A percentile compares a stretch with the other conserved stretches of the same genome.
phyloP scores from a whole-genome alignment of 2,113 vertebrate genomes.

The Bos javanicus region DNA sequence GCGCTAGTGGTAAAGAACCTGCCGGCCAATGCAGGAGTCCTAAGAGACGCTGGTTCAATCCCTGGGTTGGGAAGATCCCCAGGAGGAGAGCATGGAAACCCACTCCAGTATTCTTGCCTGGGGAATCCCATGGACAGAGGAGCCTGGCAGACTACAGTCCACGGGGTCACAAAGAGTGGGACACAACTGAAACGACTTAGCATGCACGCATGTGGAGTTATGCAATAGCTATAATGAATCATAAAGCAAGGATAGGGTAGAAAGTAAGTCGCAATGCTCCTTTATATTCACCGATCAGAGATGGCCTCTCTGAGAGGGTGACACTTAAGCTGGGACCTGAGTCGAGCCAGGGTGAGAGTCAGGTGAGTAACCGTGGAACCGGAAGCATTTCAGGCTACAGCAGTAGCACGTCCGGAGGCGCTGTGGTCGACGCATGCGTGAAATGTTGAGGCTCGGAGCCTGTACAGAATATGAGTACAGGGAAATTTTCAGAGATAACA shows the following conservation, averaged over 20 bases:
- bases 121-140: background rate
- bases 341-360: background rate
- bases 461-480: background rate
- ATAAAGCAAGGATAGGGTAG: background rate
- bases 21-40: background rate
- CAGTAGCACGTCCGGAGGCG: fast-evolving
- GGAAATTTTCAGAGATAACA: background rate
- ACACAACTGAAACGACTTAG: background rate
- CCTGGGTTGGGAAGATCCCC: background rate
- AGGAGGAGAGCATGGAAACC: background rate
- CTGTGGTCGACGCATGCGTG: fast-evolving
- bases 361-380: background rate
- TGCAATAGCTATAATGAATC: background rate
- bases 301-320: background rate
- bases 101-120: background rate
- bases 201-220: background rate
- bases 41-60: background rate
- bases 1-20: background rate
- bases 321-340: background rate
- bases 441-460: background rate
- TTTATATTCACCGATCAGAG: background rate
- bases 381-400: background rate
- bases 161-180: background rate
- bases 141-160: background rate
- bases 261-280: background rate